Conservation (phyloP, 2,113 vertebrate genomes). For the Climacteris rufus region DNA sequence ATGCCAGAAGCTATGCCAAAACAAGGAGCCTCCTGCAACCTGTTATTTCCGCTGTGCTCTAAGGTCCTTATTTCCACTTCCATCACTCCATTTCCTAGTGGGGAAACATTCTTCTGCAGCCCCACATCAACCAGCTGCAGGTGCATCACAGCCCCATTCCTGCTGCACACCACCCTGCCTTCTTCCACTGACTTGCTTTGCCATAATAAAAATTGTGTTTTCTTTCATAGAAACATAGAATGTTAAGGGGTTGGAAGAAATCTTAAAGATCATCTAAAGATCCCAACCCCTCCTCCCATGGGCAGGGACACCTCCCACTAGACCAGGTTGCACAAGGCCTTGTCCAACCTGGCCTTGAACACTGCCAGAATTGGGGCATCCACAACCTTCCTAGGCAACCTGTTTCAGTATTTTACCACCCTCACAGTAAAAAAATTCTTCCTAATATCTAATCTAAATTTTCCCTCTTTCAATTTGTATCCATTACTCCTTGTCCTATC, state of each 20-base stretch:
- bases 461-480: neutral
- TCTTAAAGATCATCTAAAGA: too few relatives aligned
- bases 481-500: neutral
- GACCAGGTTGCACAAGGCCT: neutral
- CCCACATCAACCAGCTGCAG: accelerated
- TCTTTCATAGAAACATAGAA: neutral
- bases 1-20: neutral
- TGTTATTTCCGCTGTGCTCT: neutral
- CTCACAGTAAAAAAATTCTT: neutral
- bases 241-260: neutral
- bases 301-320: neutral
- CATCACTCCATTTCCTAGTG: neutral
- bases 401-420: neutral
- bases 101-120: accelerated
- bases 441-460: neutral
- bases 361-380: neutral
- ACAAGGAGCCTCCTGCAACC: neutral
- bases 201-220: neutral
- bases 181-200: neutral
- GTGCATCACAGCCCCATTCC: neutral
- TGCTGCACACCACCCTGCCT: accelerated
- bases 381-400: neutral
- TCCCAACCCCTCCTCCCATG: accelerated
- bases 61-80: neutral
- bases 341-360: neutral